Evolutionary conservation across 2,888 invertebrate species (phyloP).

Genomic region (Idaea aversata): DNA sequence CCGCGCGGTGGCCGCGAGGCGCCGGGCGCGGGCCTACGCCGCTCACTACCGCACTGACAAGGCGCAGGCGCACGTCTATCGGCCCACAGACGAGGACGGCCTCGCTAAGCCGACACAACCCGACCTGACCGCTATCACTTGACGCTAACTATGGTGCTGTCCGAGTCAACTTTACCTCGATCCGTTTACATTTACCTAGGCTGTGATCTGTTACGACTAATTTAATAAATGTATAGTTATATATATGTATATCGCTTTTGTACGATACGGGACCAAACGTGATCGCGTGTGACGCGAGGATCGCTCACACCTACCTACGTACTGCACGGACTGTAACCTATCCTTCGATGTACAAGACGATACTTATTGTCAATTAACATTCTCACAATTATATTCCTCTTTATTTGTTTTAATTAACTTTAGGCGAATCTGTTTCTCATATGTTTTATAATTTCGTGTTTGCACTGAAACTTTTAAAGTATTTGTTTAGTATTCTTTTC

Average conservation of each 20-base stretch:
- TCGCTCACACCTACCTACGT: neutral
- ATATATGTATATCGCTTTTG: slow-evolving; percentile 50
- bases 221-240: slow-evolving; percentile 39
- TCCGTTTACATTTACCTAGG: slow-evolving; percentile 59
- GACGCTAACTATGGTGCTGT: slow-evolving; percentile 38
- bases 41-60: slow-evolving; percentile 57
- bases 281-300: slow-evolving; percentile 21
- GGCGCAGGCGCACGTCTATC: slow-evolving; percentile 52
- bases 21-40: slow-evolving; percentile 62
- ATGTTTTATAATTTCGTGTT: too few relatives aligned
- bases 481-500: too few relatives aligned
- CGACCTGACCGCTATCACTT: slow-evolving; percentile 69
- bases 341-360: too few relatives aligned
- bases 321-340: too few relatives aligned
- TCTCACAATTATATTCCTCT: too few relatives aligned
- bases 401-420: too few relatives aligned
- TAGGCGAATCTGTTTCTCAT: too few relatives aligned
- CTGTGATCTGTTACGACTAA: slow-evolving; percentile 75
- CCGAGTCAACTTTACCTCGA: slow-evolving; percentile 39
- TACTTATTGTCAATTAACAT: too few relatives aligned
- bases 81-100: slow-evolving; percentile 71
- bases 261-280: slow-evolving; percentile 60
- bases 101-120: slow-evolving; percentile 48
- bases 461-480: too few relatives aligned
- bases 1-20: slow-evolving; percentile 83